These are phyloP conservation scores for Samia ricini DNA, from an alignment of 1,140 invertebrate genomes.

Conservation along the genomic window DNA sequence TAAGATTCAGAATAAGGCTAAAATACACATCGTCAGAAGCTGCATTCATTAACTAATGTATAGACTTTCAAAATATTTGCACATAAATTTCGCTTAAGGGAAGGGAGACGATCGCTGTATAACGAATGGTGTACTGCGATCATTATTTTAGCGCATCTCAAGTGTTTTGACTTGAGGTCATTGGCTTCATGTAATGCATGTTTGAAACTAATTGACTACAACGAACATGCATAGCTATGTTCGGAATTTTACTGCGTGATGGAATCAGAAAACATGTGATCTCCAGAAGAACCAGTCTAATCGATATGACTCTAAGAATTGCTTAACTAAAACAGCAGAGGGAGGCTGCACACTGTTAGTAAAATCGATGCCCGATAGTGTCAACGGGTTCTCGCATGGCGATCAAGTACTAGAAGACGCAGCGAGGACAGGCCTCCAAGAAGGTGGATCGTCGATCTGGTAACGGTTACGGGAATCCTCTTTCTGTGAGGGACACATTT, in stretches of 20 bases:
- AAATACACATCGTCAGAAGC: conserved; percentile 48
- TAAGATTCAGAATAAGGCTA: conserved; percentile 39
- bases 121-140: conserved; percentile 27
- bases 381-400: neutral
- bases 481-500: too few relatives aligned
- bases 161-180: conserved; percentile 10
- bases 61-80: conserved; percentile 67
- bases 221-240: neutral
- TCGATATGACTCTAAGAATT: neutral
- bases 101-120: conserved; percentile 26
- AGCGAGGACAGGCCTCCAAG: too few relatives aligned
- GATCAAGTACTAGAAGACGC: too few relatives aligned
- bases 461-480: too few relatives aligned
- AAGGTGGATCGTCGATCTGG: too few relatives aligned
- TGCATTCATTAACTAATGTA: conserved; percentile 72
- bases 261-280: too few relatives aligned
- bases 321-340: neutral
- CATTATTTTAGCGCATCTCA: conserved; percentile 26
- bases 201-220: neutral
- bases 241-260: too few relatives aligned
- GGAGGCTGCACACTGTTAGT: neutral
- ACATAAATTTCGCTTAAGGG: conserved; percentile 58
- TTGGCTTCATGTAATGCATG: neutral
- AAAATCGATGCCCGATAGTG: neutral
- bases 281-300: too few relatives aligned